These are phyloP conservation scores for Hydropotes inermis DNA, from an alignment of 2,113 vertebrate genomes.

Conservation along the genomic window DNA sequence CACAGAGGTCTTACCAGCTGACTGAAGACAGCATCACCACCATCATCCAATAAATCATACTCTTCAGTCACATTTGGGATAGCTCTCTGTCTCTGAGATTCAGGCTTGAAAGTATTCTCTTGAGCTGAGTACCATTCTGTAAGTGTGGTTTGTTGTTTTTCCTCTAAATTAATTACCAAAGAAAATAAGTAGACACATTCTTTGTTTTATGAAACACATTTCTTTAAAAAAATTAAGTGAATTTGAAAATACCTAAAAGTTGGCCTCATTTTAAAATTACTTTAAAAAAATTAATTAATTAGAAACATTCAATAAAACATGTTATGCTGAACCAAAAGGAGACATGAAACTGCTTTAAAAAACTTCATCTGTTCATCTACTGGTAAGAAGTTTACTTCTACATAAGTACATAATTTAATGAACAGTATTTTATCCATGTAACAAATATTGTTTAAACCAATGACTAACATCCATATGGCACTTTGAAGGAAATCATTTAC, in stretches of 20 bases:
- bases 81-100: conserved; percentile 76
- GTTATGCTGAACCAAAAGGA: background rate
- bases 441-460: conserved; percentile 1
- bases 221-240: background rate
- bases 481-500: background rate
- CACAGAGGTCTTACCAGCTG: conserved; percentile 82
- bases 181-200: background rate
- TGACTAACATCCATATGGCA: background rate
- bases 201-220: conserved; percentile 30
- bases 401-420: background rate
- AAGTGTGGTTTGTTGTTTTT: conserved; percentile 86
- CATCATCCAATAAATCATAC: conserved; percentile 78
- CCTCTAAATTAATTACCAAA: conserved; percentile 80
- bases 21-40: conserved; percentile 81
- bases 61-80: conserved; percentile 77
- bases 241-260: background rate
- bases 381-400: background rate
- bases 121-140: conserved; percentile 89
- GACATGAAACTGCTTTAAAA: background rate
- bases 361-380: background rate
- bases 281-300: conserved; percentile 1
- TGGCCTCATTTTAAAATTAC: conserved; percentile 7
- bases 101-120: conserved; percentile 72
- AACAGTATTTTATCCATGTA: background rate
- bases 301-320: conserved; percentile 17